A percentile compares a stretch with the other conserved stretches of the same genome.
phyloP scores from a whole-genome alignment of 2,113 vertebrate species.

The Pelobates fuscus region DNA sequence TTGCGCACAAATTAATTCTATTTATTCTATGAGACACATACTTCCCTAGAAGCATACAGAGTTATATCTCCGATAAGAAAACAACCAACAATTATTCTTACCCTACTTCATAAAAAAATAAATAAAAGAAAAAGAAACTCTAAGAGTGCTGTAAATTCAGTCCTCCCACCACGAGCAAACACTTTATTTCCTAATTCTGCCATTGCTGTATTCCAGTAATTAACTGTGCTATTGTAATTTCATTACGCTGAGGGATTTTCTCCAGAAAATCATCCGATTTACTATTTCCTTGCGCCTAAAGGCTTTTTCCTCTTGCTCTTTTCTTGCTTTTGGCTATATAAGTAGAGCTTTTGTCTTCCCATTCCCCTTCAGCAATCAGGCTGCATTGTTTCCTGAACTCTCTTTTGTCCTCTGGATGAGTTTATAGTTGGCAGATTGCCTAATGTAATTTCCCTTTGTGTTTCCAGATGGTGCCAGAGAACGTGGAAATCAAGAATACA shows the following conservation, averaged over 20 bases:
- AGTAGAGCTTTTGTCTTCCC: slow-evolving; percentile 29
- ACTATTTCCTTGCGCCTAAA: slow-evolving; percentile 7
- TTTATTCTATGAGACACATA: too few species aligned
- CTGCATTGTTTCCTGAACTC: slow-evolving; percentile 38
- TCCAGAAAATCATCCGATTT: slow-evolving; percentile 28
- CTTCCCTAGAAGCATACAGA: too few species aligned
- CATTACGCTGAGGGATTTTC: slow-evolving; percentile 21
- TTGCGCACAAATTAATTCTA: too few species aligned
- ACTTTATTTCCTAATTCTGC: slow-evolving; percentile 41
- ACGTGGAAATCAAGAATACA: slow-evolving; percentile 23
- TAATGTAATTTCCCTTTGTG: slow-evolving; percentile 38
- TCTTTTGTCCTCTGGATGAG: slow-evolving; percentile 35
- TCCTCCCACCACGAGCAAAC: slow-evolving; percentile 36
- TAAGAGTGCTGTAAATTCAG: not conserved
- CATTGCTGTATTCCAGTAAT: slow-evolving; percentile 43
- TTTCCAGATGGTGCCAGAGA: slow-evolving; percentile 37
- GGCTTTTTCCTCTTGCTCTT: not conserved
- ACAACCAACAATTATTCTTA: too few species aligned
- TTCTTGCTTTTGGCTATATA: slow-evolving; percentile 7
- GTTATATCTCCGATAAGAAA: too few species aligned
- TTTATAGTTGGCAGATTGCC: slow-evolving; percentile 26
- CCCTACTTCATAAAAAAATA: too few species aligned
- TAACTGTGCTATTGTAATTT: slow-evolving; percentile 48
- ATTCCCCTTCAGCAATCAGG: slow-evolving; percentile 32
- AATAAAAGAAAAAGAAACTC: too few species aligned